These are phyloP conservation scores for Drosophila punjabiensis DNA, from an alignment of 1,140 invertebrate genomes.

Conservation along the genomic window DNA sequence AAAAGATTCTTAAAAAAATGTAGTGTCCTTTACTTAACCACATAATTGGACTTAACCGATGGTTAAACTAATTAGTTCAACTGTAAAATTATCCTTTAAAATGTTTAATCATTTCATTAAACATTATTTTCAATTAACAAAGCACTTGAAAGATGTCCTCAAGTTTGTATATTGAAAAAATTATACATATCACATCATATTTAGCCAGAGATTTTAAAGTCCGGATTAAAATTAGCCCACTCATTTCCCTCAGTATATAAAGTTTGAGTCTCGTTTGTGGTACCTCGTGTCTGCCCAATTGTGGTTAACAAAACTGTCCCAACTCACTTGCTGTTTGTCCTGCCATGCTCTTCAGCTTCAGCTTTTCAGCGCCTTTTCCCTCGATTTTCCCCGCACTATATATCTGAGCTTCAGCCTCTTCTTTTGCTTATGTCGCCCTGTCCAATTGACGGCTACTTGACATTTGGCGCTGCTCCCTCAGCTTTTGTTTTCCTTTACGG, in stretches of 20 bases:
- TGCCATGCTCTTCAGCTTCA: constrained; percentile 19
- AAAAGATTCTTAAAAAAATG: too few species aligned
- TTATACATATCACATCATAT: neutral
- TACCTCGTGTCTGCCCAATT: constrained; percentile 57
- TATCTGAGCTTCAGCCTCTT: constrained; percentile 1
- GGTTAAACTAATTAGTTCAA: too few species aligned
- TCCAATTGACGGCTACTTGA: constrained; percentile 83
- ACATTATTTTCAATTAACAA: too few species aligned
- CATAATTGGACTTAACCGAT: too few species aligned
- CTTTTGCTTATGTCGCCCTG: constrained; percentile 47
- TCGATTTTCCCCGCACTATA: neutral
- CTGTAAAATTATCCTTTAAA: too few species aligned
- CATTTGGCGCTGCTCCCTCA: constrained; percentile 63
- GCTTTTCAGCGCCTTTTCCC: constrained; percentile 6
- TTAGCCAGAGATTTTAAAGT: neutral
- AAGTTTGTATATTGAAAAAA: too few species aligned
- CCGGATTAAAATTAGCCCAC: neutral
- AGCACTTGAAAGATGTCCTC: too few species aligned
- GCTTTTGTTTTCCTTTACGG: constrained; percentile 51
- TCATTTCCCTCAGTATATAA: neutral
- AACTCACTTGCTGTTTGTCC: constrained; percentile 36
- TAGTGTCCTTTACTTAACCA: too few species aligned
- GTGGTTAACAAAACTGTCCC: constrained; percentile 57
- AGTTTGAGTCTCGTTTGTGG: neutral
- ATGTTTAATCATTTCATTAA: too few species aligned